These are phyloP conservation scores for Frankliniella fusca DNA, from an alignment of 2,888 invertebrate species.

Conservation along the genomic window DNA sequence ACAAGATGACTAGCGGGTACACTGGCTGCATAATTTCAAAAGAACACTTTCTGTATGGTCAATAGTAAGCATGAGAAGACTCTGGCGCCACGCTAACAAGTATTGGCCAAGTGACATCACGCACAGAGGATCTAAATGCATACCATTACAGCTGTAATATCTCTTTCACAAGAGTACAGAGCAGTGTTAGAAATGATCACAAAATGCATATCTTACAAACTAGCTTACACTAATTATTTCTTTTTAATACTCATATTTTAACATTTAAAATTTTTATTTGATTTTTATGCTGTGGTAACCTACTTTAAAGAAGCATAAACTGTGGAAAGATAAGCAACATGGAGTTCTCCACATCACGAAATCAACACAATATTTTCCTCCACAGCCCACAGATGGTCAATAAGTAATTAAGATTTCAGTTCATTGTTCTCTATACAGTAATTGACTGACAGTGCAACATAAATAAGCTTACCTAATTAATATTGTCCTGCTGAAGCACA, in stretches of 20 bases:
- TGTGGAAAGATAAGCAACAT: slow-evolving; percentile 2
- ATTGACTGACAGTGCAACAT: slow-evolving; percentile 14
- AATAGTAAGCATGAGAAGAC: background rate
- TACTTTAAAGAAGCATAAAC: background rate
- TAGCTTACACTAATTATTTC: background rate
- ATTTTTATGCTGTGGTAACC: slow-evolving; percentile 12
- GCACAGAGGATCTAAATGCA: background rate
- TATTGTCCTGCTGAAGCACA: background rate
- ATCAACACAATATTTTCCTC: background rate
- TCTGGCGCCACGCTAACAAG: background rate
- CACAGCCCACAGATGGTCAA: background rate
- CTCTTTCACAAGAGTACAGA: background rate
- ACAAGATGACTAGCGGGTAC: slow-evolving; percentile 14
- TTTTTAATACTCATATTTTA: slow-evolving; percentile 23
- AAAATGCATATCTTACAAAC: background rate
- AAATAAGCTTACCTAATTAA: slow-evolving; percentile 13
- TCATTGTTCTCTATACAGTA: slow-evolving; percentile 3
- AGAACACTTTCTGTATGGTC: background rate
- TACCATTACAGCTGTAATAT: background rate
- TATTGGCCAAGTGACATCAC: no score
- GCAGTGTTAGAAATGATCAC: slow-evolving; percentile 9
- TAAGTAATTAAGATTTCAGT: background rate
- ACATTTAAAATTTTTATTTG: slow-evolving; percentile 20
- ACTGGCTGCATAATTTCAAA: slow-evolving; percentile 15
- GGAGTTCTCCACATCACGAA: background rate